Conservation (phyloP, 1,140 invertebrate genomes). For the Saccostrea glomerata region DNA sequence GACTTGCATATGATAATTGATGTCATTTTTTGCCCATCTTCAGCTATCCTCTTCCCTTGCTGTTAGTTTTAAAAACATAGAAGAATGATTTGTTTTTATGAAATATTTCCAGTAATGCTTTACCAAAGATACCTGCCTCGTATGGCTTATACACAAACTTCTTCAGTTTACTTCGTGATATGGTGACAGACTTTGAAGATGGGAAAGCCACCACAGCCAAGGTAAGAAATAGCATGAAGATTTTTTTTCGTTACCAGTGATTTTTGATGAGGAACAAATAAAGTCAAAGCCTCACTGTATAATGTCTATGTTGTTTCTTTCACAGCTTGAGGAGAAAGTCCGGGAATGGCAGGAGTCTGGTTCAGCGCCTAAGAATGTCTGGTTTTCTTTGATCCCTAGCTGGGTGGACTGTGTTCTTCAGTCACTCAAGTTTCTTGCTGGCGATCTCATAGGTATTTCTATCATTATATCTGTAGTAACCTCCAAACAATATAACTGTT, state of each 20-base stretch:
- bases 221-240: constrained; percentile 56
- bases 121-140: constrained; percentile 20
- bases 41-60: no score
- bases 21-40: no score
- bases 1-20: no score
- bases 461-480: neutral
- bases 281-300: no score
- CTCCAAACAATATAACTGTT: neutral
- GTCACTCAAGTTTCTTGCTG: constrained; percentile 92
- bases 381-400: constrained; percentile 85
- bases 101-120: neutral
- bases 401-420: constrained; percentile 89
- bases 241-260: no score
- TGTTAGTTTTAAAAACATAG: no score
- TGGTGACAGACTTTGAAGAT: constrained; percentile 74
- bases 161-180: constrained; percentile 76
- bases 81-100: no score
- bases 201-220: constrained; percentile 73
- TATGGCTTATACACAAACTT: constrained; percentile 66
- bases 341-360: constrained; percentile 89
- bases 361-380: constrained; percentile 90
- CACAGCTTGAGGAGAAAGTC: constrained; percentile 87
- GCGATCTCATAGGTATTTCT: constrained; percentile 85
- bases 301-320: neutral
- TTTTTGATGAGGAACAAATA: no score